A percentile compares a stretch with the other conserved stretches of the same genome.
These are phyloP conservation scores for Yponomeuta sedellus DNA, from an alignment of 2,888 invertebrate genomes.

Conservation along the genomic window DNA sequence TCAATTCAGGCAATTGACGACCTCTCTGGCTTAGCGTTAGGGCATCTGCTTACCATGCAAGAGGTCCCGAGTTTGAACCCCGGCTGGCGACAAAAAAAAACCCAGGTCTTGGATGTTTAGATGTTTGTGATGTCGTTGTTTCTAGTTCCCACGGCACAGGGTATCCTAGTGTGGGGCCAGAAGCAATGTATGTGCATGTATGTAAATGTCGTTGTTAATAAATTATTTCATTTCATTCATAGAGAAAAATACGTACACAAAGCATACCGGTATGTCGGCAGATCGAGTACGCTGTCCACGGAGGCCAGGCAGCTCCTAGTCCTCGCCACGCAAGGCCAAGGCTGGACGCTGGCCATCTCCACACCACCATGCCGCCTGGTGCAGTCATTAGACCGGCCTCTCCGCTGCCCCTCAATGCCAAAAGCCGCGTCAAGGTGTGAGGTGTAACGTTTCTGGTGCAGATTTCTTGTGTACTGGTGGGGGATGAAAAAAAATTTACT, in stretches of 20 bases:
- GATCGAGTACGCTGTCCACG: conserved; percentile 58
- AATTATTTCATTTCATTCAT: no score
- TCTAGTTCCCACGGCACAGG: no score
- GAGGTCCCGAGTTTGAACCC: no score
- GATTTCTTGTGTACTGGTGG: conserved; percentile 38
- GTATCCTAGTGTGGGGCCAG: no score
- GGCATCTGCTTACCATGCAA: no score
- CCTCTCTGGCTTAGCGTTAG: no score
- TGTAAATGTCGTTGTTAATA: no score
- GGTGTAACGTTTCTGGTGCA: conserved; percentile 44
- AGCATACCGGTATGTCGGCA: conserved; percentile 53
- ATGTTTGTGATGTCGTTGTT: no score
- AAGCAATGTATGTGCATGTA: no score
- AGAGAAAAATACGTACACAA: conserved; percentile 44
- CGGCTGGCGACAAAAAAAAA: no score
- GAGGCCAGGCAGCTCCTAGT: conserved; percentile 44
- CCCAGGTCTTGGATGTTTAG: no score
- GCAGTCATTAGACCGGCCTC: not conserved
- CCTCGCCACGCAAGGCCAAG: conserved; percentile 61
- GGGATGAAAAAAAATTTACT: not conserved
- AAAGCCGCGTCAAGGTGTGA: conserved; percentile 47
- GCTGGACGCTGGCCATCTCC: conserved; percentile 24
- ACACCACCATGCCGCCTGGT: not conserved
- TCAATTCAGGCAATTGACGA: no score
- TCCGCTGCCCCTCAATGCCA: conserved; percentile 33